Evolutionary conservation across 1,140 invertebrate genomes (phyloP).

Genomic region (Sarcophaga bullata): DNA sequence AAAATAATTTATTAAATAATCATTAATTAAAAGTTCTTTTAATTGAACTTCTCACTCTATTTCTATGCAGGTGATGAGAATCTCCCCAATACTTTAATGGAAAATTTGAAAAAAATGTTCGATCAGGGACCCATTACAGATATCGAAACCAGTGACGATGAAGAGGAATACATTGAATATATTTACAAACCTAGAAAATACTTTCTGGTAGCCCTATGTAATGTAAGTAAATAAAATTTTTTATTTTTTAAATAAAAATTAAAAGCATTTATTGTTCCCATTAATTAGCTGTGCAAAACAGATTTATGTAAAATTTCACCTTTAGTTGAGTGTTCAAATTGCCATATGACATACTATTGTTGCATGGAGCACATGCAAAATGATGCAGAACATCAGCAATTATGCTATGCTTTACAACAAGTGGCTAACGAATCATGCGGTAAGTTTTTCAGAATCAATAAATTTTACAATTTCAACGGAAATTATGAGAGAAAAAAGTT

Average conservation of each 20-base stretch:
- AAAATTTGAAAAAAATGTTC: conserved; percentile 57
- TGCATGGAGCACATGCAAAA: conserved; percentile 65
- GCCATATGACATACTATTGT: conserved; percentile 70
- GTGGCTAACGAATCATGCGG: conserved; percentile 49
- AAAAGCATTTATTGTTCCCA: not conserved
- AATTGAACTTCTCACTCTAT: not conserved
- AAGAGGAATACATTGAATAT: conserved; percentile 61
- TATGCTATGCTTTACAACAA: conserved; percentile 66
- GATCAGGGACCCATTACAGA: conserved; percentile 56
- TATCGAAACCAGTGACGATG: conserved; percentile 54
- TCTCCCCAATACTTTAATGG: conserved; percentile 49
- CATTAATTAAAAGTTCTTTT: no score
- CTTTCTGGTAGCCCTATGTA: conserved; percentile 60
- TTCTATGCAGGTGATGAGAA: conserved; percentile 31
- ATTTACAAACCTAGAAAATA: conserved; percentile 61
- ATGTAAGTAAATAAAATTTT: conserved; percentile 48
- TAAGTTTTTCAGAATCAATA: not conserved
- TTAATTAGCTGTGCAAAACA: conserved; percentile 54
- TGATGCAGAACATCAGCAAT: conserved; percentile 65
- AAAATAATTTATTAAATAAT: no score
- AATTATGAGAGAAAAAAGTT: not conserved
- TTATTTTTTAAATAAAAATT: not conserved
- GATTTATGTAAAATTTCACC: conserved; percentile 50
- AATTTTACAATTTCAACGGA: conserved; percentile 1
- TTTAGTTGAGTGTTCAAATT: conserved; percentile 63